These are phyloP conservation scores for Cyprinodon brontotheroides DNA, from an alignment of 2,113 vertebrate species.

Conservation along the genomic window DNA sequence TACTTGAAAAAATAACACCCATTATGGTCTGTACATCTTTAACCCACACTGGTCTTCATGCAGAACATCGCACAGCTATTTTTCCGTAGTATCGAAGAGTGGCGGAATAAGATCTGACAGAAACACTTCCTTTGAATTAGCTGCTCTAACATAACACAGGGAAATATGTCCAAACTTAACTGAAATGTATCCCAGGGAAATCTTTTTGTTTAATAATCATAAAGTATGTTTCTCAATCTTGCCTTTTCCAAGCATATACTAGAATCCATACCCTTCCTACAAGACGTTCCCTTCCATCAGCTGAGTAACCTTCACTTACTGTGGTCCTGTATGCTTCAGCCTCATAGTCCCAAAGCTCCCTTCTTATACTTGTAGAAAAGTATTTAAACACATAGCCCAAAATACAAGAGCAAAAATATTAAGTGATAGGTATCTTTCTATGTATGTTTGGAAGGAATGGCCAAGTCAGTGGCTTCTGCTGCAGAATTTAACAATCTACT, in stretches of 20 bases:
- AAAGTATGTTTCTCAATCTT: not conserved
- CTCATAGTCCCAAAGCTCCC: slow-evolving; percentile 56
- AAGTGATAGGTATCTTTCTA: slow-evolving; percentile 55
- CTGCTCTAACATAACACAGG: slow-evolving; percentile 17
- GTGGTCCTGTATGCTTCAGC: slow-evolving; percentile 36
- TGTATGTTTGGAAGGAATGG: slow-evolving; percentile 39
- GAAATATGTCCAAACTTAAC: slow-evolving; percentile 12
- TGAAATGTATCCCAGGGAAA: not conserved
- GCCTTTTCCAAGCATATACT: not conserved
- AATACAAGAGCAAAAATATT: slow-evolving; percentile 40
- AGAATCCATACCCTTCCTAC: not conserved
- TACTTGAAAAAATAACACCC: slow-evolving; percentile 39
- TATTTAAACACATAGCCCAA: slow-evolving; percentile 63
- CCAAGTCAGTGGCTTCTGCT: slow-evolving; percentile 29
- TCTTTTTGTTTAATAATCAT: not conserved
- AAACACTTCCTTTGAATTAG: slow-evolving; percentile 40
- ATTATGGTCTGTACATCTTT: slow-evolving; percentile 47
- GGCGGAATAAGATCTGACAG: slow-evolving; percentile 46
- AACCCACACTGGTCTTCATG: slow-evolving; percentile 64
- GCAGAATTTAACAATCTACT: slow-evolving; percentile 36
- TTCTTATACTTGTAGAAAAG: slow-evolving; percentile 59
- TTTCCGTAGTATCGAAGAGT: slow-evolving; percentile 59
- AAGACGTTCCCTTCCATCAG: slow-evolving; percentile 25
- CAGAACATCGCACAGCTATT: slow-evolving; percentile 80
- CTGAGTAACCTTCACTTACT: slow-evolving; percentile 56